Evolutionary conservation across 1,140 invertebrate genomes (phyloP).

Genomic region (Drosophila nebulosa): DNA sequence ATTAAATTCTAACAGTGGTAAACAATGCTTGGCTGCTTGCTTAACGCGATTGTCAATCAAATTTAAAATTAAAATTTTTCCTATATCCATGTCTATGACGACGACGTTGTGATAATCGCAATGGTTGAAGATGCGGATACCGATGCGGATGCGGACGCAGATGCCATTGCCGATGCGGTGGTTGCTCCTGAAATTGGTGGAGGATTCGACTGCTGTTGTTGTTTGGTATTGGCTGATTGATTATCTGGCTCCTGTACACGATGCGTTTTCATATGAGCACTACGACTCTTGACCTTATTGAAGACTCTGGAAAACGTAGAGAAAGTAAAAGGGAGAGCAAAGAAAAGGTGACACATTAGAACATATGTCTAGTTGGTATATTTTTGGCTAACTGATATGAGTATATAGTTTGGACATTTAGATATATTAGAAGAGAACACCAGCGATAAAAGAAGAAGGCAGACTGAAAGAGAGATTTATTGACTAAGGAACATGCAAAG

Average conservation of each 20-base stretch:
- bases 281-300: constrained; percentile 98
- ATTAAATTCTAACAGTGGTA: constrained; percentile 63
- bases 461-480: constrained; percentile 34
- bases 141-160: constrained; percentile 6
- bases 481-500: constrained; percentile 26
- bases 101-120: constrained; percentile 25
- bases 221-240: constrained; percentile 38
- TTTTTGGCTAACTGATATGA: constrained; percentile 2
- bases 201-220: not conserved
- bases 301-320: constrained; percentile 89
- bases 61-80: not conserved
- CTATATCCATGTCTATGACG: constrained; percentile 22
- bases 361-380: constrained; percentile 17
- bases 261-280: constrained; percentile 99
- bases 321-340: constrained; percentile 7
- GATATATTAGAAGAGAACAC: constrained; percentile 29
- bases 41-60: constrained; percentile 74
- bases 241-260: constrained; percentile 87
- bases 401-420: constrained; percentile 44
- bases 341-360: constrained; percentile 25
- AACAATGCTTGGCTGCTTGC: constrained; percentile 68
- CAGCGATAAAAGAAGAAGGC: not conserved
- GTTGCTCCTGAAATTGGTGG: constrained; percentile 8
- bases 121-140: constrained; percentile 9
- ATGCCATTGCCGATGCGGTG: constrained; percentile 9